Conservation (phyloP, 37 sponge, comb jelly and placozoan species). For the Spongilla lacustris region DNA sequence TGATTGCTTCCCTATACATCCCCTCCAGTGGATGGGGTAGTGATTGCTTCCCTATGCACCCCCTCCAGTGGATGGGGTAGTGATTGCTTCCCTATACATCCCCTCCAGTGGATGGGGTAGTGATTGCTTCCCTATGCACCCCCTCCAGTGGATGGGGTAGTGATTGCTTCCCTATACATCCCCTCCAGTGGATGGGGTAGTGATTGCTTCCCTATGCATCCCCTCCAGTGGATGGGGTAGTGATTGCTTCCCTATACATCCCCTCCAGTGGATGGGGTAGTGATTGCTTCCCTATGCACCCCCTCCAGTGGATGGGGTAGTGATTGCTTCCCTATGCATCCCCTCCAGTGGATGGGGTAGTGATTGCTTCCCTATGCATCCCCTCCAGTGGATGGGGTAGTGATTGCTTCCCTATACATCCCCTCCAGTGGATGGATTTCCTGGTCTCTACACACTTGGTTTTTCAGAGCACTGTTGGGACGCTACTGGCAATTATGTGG, state of each 20-base stretch:
- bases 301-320: slow-evolving; percentile 15
- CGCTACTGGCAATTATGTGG: slow-evolving; percentile 19
- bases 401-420: too few species aligned
- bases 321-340: too few species aligned
- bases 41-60: too few species aligned
- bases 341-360: slow-evolving; percentile 15
- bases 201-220: too few species aligned
- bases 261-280: slow-evolving; percentile 15
- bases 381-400: slow-evolving; percentile 15
- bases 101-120: slow-evolving; percentile 15
- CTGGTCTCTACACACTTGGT: slow-evolving; percentile 65
- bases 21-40: slow-evolving; percentile 15
- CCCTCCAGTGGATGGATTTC: slow-evolving; percentile 50
- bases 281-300: too few species aligned
- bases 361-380: too few species aligned
- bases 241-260: too few species aligned
- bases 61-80: slow-evolving; percentile 15
- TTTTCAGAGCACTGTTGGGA: slow-evolving; percentile 78
- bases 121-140: too few species aligned
- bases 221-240: slow-evolving; percentile 15
- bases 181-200: slow-evolving; percentile 15
- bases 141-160: slow-evolving; percentile 15
- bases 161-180: too few species aligned
- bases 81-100: too few species aligned
- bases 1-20: too few species aligned